Evolutionary conservation across 2,888 invertebrate genomes (phyloP).

Genomic region (Protula sp.): DNA sequence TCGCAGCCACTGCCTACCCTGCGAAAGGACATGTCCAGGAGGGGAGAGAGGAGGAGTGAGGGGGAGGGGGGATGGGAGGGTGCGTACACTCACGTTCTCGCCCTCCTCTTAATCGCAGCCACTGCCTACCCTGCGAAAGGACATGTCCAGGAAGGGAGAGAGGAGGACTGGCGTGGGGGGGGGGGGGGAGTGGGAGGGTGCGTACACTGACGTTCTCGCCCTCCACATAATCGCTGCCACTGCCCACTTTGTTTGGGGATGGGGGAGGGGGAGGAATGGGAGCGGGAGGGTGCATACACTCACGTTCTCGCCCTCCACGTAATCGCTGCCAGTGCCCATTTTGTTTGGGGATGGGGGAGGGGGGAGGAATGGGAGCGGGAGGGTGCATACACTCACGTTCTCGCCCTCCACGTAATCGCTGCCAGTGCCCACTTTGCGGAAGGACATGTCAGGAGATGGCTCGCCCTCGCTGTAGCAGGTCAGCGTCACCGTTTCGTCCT

Average conservation of each 20-base stretch:
- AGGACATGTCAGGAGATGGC: slow-evolving; percentile 26
- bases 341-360: slow-evolving; percentile 24
- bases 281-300: too few species aligned
- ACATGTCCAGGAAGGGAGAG: slow-evolving; percentile 24
- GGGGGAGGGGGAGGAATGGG: slow-evolving; percentile 12
- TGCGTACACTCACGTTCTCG: slow-evolving; percentile 16
- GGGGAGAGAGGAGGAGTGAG: slow-evolving; percentile 14
- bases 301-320: slow-evolving; percentile 14
- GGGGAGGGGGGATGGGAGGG: too few species aligned
- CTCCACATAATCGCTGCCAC: slow-evolving; percentile 8
- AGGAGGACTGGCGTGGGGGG: too few species aligned
- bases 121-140: slow-evolving; percentile 22
- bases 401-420: slow-evolving; percentile 11
- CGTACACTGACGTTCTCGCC: slow-evolving; percentile 18
- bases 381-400: slow-evolving; percentile 18
- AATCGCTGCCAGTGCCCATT: slow-evolving; percentile 12
- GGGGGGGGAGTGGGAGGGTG: too few species aligned
- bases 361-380: too few species aligned
- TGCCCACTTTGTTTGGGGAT: slow-evolving; percentile 24
- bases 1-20: slow-evolving; percentile 12
- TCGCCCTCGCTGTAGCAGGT: slow-evolving; percentile 27
- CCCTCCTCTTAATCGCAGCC: slow-evolving; percentile 12
- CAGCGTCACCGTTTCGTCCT: slow-evolving; percentile 7
- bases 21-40: too few species aligned
- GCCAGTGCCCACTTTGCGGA: slow-evolving; percentile 19